These are phyloP conservation scores for Dynastes grantii DNA, from an alignment of 2,888 invertebrate species.

Conservation along the genomic window DNA sequence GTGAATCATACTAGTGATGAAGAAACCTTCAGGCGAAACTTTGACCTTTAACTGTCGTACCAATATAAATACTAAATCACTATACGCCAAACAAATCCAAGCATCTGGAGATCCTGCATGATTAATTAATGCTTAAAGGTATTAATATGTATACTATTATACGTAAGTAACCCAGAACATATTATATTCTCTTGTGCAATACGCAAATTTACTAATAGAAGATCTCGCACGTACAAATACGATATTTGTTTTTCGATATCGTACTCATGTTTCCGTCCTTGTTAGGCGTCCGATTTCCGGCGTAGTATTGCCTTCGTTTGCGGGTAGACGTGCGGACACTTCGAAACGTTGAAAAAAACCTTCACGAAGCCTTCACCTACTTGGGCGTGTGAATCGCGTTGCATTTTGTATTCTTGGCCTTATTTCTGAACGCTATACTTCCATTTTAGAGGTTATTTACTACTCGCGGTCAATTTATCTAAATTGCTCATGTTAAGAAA, in stretches of 20 bases:
- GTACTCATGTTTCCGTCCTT: slow-evolving; percentile 40
- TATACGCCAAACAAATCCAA: slow-evolving; percentile 1
- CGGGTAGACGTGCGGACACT: slow-evolving; percentile 40
- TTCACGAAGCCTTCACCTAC: slow-evolving; percentile 69
- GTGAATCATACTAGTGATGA: slow-evolving; percentile 15
- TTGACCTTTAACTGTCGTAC: slow-evolving; percentile 22
- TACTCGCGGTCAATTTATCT: slow-evolving; percentile 25
- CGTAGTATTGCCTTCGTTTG: slow-evolving; percentile 20
- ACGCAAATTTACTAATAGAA: slow-evolving; percentile 39
- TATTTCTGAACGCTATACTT: slow-evolving; percentile 60
- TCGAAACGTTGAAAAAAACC: slow-evolving; percentile 61
- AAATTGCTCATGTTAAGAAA: slow-evolving; percentile 9
- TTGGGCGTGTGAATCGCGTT: slow-evolving; percentile 67
- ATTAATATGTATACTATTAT: neutral
- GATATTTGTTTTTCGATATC: slow-evolving; percentile 33
- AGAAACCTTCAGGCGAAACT: neutral
- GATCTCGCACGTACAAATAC: slow-evolving; percentile 6
- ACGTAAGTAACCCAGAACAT: slow-evolving; percentile 60
- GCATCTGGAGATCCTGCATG: slow-evolving; percentile 11
- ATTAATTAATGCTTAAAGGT: slow-evolving; percentile 24
- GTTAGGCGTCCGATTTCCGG: slow-evolving; percentile 27
- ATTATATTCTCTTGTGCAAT: slow-evolving; percentile 49
- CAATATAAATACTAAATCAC: slow-evolving; percentile 20
- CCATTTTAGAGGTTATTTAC: slow-evolving; percentile 45
- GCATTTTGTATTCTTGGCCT: slow-evolving; percentile 69